Evolutionary conservation across 1,140 invertebrate genomes (phyloP).

Genomic region (Mylabris phalerata): DNA sequence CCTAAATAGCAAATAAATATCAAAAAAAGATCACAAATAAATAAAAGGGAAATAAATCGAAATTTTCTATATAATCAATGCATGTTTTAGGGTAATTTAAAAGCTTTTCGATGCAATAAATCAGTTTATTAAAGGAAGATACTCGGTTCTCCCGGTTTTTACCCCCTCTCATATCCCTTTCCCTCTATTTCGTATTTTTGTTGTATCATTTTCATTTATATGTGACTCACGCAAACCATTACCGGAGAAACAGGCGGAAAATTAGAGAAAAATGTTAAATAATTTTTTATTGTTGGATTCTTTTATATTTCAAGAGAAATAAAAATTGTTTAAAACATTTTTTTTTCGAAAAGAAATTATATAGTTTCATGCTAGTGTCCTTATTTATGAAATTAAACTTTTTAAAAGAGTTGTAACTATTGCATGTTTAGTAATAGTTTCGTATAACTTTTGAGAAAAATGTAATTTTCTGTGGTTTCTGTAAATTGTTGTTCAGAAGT

Average conservation of each 20-base stretch:
- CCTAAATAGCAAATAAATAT: background rate
- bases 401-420: background rate
- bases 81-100: conserved; percentile 12
- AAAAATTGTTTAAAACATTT: background rate
- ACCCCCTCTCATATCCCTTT: background rate
- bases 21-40: background rate
- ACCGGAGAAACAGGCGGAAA: conserved; percentile 4
- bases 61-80: conserved; percentile 7
- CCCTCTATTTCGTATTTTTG: conserved; percentile 7
- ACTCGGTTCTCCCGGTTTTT: too few species aligned
- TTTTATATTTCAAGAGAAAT: background rate
- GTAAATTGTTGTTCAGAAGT: conserved; percentile 7
- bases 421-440: conserved; percentile 9
- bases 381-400: background rate
- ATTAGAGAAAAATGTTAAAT: conserved; percentile 6
- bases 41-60: conserved; percentile 3
- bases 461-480: conserved; percentile 8
- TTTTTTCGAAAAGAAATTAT: background rate
- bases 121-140: conserved; percentile 10
- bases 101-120: conserved; percentile 11
- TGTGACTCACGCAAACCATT: conserved; percentile 12
- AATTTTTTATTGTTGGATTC: background rate
- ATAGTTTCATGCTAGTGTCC: background rate
- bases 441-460: conserved; percentile 7
- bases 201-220: conserved; percentile 8